Conservation (phyloP, 2,888 invertebrate species). For the Drosophila nr. perissopoda region DNA sequence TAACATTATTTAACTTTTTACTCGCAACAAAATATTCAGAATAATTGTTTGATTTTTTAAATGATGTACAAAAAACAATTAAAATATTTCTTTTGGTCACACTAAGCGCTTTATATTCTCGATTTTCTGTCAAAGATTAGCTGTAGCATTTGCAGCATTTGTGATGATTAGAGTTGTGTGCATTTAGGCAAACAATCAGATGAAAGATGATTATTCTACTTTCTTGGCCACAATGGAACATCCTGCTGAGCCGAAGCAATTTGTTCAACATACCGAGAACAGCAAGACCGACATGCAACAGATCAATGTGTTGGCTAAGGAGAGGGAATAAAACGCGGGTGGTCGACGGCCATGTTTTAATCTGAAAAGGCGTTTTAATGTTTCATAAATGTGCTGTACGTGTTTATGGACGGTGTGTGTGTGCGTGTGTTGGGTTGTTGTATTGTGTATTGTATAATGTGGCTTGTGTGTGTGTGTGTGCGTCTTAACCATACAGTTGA, state of each 20-base stretch:
- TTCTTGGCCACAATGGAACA: conserved; percentile 12
- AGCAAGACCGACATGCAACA: conserved; percentile 25
- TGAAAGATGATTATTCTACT: conserved; percentile 11
- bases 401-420: conserved; percentile 47
- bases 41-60: background rate
- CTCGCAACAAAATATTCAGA: background rate
- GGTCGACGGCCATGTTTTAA: conserved; percentile 32
- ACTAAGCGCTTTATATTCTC: background rate
- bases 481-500: conserved; percentile 20
- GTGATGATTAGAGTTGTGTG: conserved; percentile 3
- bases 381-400: conserved; percentile 60
- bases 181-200: conserved; percentile 13
- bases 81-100: background rate
- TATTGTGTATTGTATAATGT: background rate
- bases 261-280: conserved; percentile 48
- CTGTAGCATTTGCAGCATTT: too few species aligned
- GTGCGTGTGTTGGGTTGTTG: background rate
- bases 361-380: conserved; percentile 53
- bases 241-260: conserved; percentile 45
- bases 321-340: background rate
- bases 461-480: conserved; percentile 11
- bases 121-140: too few species aligned
- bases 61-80: conserved; percentile 1
- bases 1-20: background rate
- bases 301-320: background rate